Evolutionary conservation across 2,113 vertebrate species (phyloP), one percentile per base, ranked within the genome.

Genomic region (Hepsetus odoe): DNA sequence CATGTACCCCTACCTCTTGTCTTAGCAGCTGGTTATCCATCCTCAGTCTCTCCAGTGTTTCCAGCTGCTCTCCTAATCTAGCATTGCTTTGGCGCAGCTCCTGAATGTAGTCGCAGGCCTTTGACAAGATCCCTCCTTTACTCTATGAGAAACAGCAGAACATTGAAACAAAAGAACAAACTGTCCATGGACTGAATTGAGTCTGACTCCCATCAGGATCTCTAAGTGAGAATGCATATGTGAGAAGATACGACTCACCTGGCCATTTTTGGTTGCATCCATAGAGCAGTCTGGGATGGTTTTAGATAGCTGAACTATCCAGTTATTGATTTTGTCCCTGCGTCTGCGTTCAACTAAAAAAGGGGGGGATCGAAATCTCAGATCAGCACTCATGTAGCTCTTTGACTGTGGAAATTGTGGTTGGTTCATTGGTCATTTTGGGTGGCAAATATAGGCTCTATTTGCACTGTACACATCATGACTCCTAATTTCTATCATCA

Each of bases 241-340:
- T 55, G 14, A 18, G n/a, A 20, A 40, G 30, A 33, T 18, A 12
- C 33, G 53, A 12, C 84, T 86, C 66, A 97, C 96, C 95, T 97
- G 96, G 20, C 94, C 95, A 0, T 95, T 96, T 82, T 98, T 98
- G 85, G 95, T 96, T 68, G 94, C 95, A 74, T 98, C 96, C 74
- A 96, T 89, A 28, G 94, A 95, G 79, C 97, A 97, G 88, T 98
- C 96, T 0, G 96, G 97, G 86, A 98, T 98, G 82, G 95, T 94
- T 90, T 98, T 98, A 3, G 97, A 98, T 22, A 98, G 92, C 90
- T 98, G 96, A 75, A 98, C 96, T 0, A 98, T 98, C 97, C 97
- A 98, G 87, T 98, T 98, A 88, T 98, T 98, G 79, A 98, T 98
- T 87, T 98, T 98, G 88, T 98, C 97, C 42, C 97, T 82, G 73